Evolutionary conservation across 2,113 vertebrate genomes (phyloP).

Genomic region (Ochotona curzoniae): DNA sequence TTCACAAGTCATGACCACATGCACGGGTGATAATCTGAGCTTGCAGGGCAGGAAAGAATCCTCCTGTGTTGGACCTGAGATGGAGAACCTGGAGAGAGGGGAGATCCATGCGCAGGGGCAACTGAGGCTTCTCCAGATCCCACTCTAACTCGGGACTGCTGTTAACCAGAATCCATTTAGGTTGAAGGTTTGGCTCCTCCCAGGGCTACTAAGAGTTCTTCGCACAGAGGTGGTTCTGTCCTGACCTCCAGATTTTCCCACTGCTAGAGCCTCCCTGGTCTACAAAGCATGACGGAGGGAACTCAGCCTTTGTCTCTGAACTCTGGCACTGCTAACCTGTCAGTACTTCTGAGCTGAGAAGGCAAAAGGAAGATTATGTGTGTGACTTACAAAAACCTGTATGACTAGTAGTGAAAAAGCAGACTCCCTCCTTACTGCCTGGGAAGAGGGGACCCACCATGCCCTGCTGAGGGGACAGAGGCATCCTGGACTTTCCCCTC

Average conservation of each 20-base stretch:
- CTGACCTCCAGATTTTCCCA: neutral
- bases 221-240: neutral
- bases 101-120: neutral
- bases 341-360: neutral
- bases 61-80: neutral
- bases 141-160: neutral
- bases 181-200: neutral
- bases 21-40: neutral
- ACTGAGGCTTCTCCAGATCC: neutral
- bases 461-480: neutral
- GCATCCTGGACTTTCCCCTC: neutral
- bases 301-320: neutral
- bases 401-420: neutral
- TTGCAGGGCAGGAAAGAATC: neutral
- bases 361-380: neutral
- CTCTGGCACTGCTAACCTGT: neutral
- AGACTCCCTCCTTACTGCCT: neutral
- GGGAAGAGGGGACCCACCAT: neutral
- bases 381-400: neutral
- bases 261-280: neutral
- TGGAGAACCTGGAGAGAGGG: neutral
- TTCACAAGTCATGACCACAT: neutral
- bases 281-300: neutral
- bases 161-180: neutral
- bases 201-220: neutral